Conservation (phyloP, 2,888 invertebrate species). For the Drosophila multiciliata region DNA sequence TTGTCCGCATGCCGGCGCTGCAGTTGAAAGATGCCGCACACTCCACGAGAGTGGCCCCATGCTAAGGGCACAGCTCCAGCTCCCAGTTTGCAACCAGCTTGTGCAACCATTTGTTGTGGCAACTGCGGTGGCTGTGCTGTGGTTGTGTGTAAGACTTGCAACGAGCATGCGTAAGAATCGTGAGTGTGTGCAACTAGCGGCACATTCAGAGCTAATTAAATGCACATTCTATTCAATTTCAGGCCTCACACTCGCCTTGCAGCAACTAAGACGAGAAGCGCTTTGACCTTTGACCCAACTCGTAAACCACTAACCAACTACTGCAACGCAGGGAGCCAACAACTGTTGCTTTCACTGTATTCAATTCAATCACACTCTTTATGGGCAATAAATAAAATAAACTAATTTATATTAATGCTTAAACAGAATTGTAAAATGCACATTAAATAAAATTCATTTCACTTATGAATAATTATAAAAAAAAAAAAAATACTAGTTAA, state of each 20-base stretch:
- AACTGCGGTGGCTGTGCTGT: conserved; percentile 31
- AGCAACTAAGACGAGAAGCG: conserved; percentile 29
- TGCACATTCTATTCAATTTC: conserved; percentile 58
- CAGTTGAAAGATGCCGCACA: conserved; percentile 80
- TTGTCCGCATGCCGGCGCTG: conserved; percentile 65
- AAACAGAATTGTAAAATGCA: neutral
- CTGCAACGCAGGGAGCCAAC: neutral
- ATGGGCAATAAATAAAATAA: neutral
- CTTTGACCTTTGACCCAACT: conserved; percentile 52
- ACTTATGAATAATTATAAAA: neutral
- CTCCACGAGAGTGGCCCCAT: conserved; percentile 39
- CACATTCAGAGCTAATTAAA: conserved; percentile 70
- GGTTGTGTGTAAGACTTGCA: conserved; percentile 7
- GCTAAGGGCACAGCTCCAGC: conserved; percentile 29
- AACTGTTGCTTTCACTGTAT: neutral
- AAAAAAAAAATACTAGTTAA: neutral
- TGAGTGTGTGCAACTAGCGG: conserved; percentile 58
- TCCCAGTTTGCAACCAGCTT: conserved; percentile 8
- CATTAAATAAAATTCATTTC: neutral
- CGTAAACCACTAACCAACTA: neutral
- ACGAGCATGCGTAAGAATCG: conserved; percentile 29
- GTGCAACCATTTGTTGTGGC: conserved; percentile 28
- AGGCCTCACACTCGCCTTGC: conserved; percentile 54
- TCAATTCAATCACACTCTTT: neutral
- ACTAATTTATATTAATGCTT: neutral